Evolutionary conservation across 2,113 vertebrate genomes (phyloP).

Genomic region (Cebus imitator): DNA sequence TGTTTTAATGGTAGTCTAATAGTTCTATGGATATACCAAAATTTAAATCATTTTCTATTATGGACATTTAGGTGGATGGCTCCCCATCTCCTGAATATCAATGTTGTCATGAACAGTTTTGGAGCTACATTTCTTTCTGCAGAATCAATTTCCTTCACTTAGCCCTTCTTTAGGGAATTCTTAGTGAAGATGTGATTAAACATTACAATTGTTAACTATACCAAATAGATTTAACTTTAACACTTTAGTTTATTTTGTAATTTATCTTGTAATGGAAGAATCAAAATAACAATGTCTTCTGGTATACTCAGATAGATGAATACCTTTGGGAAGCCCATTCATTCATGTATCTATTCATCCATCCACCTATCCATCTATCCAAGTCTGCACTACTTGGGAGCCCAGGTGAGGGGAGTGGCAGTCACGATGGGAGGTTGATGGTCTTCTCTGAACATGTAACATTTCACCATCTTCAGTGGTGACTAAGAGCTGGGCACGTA

Average conservation of each 20-base stretch:
- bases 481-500: neutral
- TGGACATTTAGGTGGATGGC: neutral
- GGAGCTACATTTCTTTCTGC: neutral
- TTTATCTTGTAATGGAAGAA: neutral
- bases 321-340: neutral
- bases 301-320: neutral
- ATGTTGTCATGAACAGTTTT: neutral
- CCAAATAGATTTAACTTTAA: neutral
- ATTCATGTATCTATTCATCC: neutral
- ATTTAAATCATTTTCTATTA: neutral
- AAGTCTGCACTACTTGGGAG: neutral
- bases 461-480: neutral
- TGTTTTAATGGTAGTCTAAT: neutral
- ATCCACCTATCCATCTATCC: neutral
- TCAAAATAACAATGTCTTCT: neutral
- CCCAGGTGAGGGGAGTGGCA: neutral
- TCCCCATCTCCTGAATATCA: neutral
- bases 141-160: neutral
- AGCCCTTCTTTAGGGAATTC: neutral
- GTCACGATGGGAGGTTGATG: neutral
- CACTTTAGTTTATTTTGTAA: constrained; percentile 21
- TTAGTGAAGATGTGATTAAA: neutral
- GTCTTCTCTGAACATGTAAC: neutral
- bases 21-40: neutral
- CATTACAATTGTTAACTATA: neutral